These are phyloP conservation scores for Ibycter americanus DNA, from an alignment of 2,797 vertebrate genomes.

Conservation along the genomic window DNA sequence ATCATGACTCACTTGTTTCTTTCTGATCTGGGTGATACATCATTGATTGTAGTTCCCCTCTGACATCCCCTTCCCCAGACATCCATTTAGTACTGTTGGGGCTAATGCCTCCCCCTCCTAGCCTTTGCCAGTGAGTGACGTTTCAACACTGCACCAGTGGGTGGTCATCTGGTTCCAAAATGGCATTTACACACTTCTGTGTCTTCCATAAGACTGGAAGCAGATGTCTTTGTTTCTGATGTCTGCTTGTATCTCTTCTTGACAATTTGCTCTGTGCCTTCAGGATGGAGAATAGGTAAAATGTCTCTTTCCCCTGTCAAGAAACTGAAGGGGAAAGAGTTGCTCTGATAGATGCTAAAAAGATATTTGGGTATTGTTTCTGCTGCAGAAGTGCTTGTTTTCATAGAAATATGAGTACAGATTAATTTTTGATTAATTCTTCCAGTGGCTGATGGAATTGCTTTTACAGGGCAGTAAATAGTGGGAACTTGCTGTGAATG, in stretches of 20 bases:
- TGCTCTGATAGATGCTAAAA: not conserved
- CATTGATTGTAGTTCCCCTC: not conserved
- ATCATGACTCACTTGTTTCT: not conserved
- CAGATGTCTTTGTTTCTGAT: not conserved
- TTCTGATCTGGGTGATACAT: not conserved
- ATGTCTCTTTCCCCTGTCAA: not conserved
- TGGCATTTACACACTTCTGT: not conserved
- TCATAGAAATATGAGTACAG: not conserved
- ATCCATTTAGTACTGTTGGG: not conserved
- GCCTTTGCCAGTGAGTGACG: rapidly evolving
- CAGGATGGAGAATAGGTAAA: not conserved
- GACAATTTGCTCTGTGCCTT: not conserved
- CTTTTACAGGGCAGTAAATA: not conserved
- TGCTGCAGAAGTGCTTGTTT: not conserved
- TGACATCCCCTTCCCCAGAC: not conserved
- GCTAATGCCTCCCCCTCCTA: not conserved
- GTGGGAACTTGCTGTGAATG: not conserved
- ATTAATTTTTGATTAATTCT: not conserved
- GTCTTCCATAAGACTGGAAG: not conserved
- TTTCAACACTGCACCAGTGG: not conserved
- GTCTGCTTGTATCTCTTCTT: not conserved
- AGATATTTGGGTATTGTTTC: not conserved
- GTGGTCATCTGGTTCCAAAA: not conserved
- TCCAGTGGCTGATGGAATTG: not conserved
- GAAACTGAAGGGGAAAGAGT: not conserved